Evolutionary conservation across 2,888 invertebrate species (phyloP).

Genomic region (Acleris cristana): DNA sequence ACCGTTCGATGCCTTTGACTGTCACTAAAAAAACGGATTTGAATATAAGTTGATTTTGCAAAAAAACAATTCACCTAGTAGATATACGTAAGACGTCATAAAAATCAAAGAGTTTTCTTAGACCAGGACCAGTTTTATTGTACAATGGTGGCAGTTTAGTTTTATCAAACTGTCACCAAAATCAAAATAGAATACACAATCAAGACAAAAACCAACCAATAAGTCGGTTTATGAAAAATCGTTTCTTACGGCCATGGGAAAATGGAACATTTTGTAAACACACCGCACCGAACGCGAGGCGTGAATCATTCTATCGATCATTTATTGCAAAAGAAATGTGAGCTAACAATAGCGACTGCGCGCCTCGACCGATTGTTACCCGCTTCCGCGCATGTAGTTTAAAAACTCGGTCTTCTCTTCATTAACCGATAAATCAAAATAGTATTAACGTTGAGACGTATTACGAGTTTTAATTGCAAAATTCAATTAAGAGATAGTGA

Average conservation of each 20-base stretch:
- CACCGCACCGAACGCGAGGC: conserved; percentile 19
- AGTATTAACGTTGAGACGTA: neutral
- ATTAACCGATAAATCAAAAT: neutral
- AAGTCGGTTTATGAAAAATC: conserved; percentile 56
- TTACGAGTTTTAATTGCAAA: conserved; percentile 11
- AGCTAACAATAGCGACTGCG: conserved; percentile 25
- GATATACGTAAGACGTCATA: no score
- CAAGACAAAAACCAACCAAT: neutral
- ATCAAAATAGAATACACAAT: neutral
- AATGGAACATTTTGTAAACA: conserved; percentile 60
- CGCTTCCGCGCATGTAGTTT: conserved; percentile 16
- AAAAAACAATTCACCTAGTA: no score
- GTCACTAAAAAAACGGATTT: no score
- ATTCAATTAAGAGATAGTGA: conserved; percentile 8
- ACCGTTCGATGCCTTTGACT: no score
- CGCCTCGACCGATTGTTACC: conserved; percentile 18
- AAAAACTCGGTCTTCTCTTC: neutral
- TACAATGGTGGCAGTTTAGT: no score
- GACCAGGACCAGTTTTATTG: no score
- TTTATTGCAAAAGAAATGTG: conserved; percentile 34
- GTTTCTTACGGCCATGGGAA: conserved; percentile 51
- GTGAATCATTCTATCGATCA: conserved; percentile 34
- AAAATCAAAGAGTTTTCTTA: no score
- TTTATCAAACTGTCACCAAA: no score
- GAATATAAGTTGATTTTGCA: no score